Base-by-base conservation (phyloP, 2,888 invertebrate genomes). In the Cenopis cana region DNA sequence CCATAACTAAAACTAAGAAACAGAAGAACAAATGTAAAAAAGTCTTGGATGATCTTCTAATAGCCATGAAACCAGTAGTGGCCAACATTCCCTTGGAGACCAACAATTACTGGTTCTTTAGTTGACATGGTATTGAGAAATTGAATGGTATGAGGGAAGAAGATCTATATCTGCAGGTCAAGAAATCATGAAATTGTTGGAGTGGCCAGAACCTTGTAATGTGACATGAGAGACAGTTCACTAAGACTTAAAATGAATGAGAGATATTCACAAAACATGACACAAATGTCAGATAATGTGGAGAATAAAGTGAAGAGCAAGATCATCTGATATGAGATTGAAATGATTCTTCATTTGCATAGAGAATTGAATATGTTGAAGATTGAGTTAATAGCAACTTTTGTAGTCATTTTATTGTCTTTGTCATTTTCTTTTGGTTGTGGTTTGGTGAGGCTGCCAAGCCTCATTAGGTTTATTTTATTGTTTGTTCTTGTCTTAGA, bases 41-140 rank as follows among this genome's bases (percentile, higher is more conserved):
- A 66, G 79, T 92, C 3, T 73, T 93, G 1, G 85, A 91, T 73
- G 85, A 91, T 62, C 80, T 93, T 6, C 67, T 90, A 1, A 74
- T 77, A 73, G 84, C 90, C 0, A 87, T 92, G 86, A 84, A 83
- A 50, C 93, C 93, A 0, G 68, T 89, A n/a, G 74, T 81, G 4
- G 36, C 74, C 1, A 75, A 78, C 14, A 62, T 69, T 8, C 61
- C 75, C 5, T 33, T 65, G 0, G 73, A 77, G 2, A 55, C 49
- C 2, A 83, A 83, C 33, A 80, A 74, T 12, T 91, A 87, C 71
- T 89, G 89, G 88, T 90, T 87, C 62, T 90, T 93, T 33, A 89
- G 92, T 0, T 87, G 84, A 73, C 91, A 93, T 81, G 87, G 93
- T 0, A 83, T 86, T 0, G 91, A 90, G 72, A 79, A 85, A 66